Conservation (phyloP, 2,888 invertebrate genomes). For the Zhengitettix transpicula region DNA sequence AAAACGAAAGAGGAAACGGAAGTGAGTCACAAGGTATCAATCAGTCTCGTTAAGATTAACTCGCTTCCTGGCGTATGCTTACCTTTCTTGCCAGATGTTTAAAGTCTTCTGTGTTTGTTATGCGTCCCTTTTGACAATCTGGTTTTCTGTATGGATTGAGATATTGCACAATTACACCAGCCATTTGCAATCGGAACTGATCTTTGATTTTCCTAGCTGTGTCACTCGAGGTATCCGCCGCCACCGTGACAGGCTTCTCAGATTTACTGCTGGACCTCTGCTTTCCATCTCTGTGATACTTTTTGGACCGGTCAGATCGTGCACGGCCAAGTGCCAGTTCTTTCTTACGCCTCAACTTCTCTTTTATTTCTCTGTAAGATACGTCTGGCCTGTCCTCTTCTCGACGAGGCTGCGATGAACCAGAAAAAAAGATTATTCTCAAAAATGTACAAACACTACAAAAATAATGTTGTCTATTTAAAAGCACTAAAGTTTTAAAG, state of each 20-base stretch:
- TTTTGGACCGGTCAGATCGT: constrained; percentile 5
- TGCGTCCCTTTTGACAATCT: constrained; percentile 68
- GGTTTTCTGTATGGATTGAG: constrained; percentile 77
- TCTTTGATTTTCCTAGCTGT: constrained; percentile 63
- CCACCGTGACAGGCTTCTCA: constrained; percentile 25
- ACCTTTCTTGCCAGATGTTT: constrained; percentile 90
- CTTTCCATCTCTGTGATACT: constrained; percentile 4
- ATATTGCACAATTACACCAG: constrained; percentile 64
- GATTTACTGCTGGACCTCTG: constrained; percentile 6
- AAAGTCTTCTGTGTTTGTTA: constrained; percentile 80
- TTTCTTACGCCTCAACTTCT: constrained; percentile 47
- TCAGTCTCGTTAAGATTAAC: too few species aligned
- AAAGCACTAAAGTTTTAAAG: neutral
- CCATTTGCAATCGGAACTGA: constrained; percentile 52
- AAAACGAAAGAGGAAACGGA: constrained; percentile 16
- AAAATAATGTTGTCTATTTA: neutral
- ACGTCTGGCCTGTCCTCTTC: constrained; percentile 62
- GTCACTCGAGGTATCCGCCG: constrained; percentile 32
- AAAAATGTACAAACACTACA: neutral
- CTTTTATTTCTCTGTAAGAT: constrained; percentile 64
- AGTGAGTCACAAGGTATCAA: too few species aligned
- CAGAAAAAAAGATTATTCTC: too few species aligned
- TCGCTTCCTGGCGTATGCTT: constrained; percentile 11
- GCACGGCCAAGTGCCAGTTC: constrained; percentile 23
- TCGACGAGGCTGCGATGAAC: constrained; percentile 45